Base-by-base conservation (phyloP, 2,888 invertebrate genomes). In the Diaperis boleti region DNA sequence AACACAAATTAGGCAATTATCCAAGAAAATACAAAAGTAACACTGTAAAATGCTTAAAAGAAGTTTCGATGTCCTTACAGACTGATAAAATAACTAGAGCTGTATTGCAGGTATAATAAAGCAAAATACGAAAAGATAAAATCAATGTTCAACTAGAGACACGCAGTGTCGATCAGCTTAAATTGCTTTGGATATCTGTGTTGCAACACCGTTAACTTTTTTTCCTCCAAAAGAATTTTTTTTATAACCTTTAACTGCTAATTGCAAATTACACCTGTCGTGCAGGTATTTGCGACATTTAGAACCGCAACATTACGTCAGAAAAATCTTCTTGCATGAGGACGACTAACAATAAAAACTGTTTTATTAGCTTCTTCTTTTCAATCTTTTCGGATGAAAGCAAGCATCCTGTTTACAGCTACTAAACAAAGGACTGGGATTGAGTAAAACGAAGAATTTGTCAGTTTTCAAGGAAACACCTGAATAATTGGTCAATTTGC, bases 401-500 rank as follows among this genome's bases (percentile, higher is more conserved):
- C 18, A 44, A 33, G 57, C 57, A 62, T 63, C 62, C 62, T 57
- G 62, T 63, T 63, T 52, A 50, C 57, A 6, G 31, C 2, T 10
- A 22, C 18, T 44, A 52, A 50, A 59, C 49, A 57, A 57, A 62
- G 45, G 57, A 35, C 8, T 10, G 18, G 56, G 22, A 49, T 41
- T 42, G 49, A 49, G 60, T 29, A 60, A 61, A 45, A 35, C 50
- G 47, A 54, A 45, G 55, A 61, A 45, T 60, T 33, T 42, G 55
- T 60, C 55, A 56, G 62, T 62, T 69, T 44, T 69, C 72, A 70
- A 72, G 72, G 70, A 70, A 20, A 45, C 39, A 44, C 49, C 64
- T 52, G 61, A 26, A 52, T 72, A 72, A 72, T 72, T 71, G 69
- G 62, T 54, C 68, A 72, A 71, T 72, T 70, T 71, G 66, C 52